phyloP scores from a whole-genome alignment of 1,140 invertebrate genomes.

The Drosophila lini region DNA sequence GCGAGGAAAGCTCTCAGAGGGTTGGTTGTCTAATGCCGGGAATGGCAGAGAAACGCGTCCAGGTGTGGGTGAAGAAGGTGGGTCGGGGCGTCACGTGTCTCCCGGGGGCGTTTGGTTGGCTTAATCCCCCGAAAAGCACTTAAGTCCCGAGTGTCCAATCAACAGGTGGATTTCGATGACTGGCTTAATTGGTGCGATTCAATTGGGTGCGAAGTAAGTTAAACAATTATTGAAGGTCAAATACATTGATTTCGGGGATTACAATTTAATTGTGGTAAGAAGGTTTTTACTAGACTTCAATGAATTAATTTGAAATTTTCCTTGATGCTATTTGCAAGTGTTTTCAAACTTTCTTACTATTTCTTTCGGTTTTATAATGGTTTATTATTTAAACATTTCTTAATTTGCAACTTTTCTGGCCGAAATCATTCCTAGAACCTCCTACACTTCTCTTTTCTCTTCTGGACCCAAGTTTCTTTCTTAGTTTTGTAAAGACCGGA shows the following conservation, averaged over 20 bases:
- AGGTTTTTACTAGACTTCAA: no score
- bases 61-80: slow-evolving; percentile 10
- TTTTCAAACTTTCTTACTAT: not conserved
- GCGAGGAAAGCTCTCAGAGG: slow-evolving; percentile 30
- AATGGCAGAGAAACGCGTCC: not conserved
- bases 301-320: no score
- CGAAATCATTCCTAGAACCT: not conserved
- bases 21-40: slow-evolving; percentile 32
- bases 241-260: not conserved
- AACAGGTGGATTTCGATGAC: slow-evolving; percentile 60
- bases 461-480: not conserved
- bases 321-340: not conserved
- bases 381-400: no score
- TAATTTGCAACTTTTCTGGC: not conserved
- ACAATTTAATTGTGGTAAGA: not conserved
- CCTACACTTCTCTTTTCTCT: not conserved
- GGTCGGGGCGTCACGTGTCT: slow-evolving; percentile 56
- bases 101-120: slow-evolving; percentile 43
- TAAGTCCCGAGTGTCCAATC: slow-evolving; percentile 55
- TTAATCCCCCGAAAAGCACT: slow-evolving; percentile 67
- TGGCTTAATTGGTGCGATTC: slow-evolving; percentile 46
- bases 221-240: not conserved
- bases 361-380: not conserved
- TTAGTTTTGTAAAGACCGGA: slow-evolving; percentile 43
- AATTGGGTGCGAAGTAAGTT: not conserved